Evolutionary conservation across 2,888 invertebrate genomes (phyloP).

Genomic region (Meta bourneti): DNA sequence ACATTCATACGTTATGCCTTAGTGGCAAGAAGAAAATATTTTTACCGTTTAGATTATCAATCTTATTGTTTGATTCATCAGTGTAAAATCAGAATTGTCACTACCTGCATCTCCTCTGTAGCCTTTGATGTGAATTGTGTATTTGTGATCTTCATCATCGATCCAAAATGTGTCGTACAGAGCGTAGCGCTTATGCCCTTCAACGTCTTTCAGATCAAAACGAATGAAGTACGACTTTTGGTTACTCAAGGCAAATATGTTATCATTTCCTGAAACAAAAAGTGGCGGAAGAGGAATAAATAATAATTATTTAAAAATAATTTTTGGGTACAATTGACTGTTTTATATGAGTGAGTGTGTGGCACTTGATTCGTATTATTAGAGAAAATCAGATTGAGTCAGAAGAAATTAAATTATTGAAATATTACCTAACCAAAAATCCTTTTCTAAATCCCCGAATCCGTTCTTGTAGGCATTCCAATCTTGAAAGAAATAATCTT

Average conservation of each 20-base stretch:
- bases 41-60: too few relatives aligned
- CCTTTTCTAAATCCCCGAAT: conserved; percentile 92
- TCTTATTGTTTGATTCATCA: too few relatives aligned
- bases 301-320: too few relatives aligned
- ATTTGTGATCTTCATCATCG: conserved; percentile 43
- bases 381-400: not conserved
- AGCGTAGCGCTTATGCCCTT: conserved; percentile 45
- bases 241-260: conserved; percentile 62
- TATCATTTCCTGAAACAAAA: conserved; percentile 57
- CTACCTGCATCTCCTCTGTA: conserved; percentile 67
- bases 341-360: too few relatives aligned
- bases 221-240: conserved; percentile 45
- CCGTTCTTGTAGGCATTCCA: conserved; percentile 96
- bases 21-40: too few relatives aligned
- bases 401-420: conserved; percentile 79
- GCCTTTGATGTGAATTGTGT: conserved; percentile 26
- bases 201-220: conserved; percentile 51
- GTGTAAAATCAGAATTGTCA: too few relatives aligned
- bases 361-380: too few relatives aligned
- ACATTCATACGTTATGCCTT: too few relatives aligned
- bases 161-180: conserved; percentile 62
- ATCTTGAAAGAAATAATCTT: conserved; percentile 94
- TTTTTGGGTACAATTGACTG: too few relatives aligned
- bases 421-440: conserved; percentile 88
- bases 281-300: too few relatives aligned